Conservation (phyloP, 1,140 invertebrate genomes). For the Colletes latitarsis region DNA sequence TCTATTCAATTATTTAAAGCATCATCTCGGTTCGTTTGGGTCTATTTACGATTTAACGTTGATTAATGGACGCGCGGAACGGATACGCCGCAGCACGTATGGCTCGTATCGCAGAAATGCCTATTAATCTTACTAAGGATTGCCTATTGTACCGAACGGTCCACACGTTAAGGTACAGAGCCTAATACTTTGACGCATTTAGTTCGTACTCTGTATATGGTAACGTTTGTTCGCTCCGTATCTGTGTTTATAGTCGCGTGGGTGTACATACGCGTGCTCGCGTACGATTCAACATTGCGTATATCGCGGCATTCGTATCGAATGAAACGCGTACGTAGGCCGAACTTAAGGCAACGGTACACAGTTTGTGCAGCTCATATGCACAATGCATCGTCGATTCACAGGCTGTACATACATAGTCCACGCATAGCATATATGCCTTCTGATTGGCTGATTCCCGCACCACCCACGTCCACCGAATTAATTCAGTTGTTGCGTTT, state of each 20-base stretch:
- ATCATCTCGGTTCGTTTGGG: slow-evolving; percentile 37
- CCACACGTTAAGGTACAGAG: slow-evolving; percentile 6
- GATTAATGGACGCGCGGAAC: slow-evolving; percentile 13
- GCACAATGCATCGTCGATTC: slow-evolving; percentile 6
- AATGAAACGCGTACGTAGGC: neutral
- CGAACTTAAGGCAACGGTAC: slow-evolving; percentile 36
- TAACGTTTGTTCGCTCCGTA: neutral
- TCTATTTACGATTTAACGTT: slow-evolving; percentile 46
- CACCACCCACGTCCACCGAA: neutral
- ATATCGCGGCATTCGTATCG: neutral
- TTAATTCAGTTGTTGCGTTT: slow-evolving; percentile 9
- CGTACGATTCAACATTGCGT: neutral
- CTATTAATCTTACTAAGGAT: slow-evolving; percentile 44
- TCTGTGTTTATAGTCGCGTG: neutral
- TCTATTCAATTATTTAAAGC: slow-evolving; percentile 37
- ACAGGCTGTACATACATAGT: neutral
- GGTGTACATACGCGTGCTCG: neutral
- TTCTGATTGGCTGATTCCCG: slow-evolving; percentile 33
- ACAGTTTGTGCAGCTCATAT: slow-evolving; percentile 29
- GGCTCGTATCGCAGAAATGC: slow-evolving; percentile 12
- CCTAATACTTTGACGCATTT: slow-evolving; percentile 11
- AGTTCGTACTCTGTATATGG: neutral
- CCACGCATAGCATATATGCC: neutral
- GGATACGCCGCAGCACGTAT: slow-evolving; percentile 4
- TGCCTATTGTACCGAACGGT: slow-evolving; percentile 13